phyloP scores from a whole-genome alignment of 2,113 vertebrate genomes.

The Ariopsis seemanni region DNA sequence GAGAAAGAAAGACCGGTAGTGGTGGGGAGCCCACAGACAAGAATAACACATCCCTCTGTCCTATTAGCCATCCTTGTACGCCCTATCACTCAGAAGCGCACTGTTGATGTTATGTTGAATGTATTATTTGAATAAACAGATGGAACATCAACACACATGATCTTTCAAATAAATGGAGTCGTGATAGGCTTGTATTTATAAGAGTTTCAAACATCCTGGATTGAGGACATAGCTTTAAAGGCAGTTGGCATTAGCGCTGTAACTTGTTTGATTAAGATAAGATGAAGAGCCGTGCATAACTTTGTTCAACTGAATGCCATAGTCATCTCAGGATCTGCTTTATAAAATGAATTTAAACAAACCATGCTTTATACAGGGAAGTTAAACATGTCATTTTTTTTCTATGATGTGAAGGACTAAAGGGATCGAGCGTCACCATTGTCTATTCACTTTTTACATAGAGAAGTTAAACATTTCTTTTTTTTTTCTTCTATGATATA shows the following conservation, averaged over 20 bases:
- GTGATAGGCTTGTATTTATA: conserved; percentile 60
- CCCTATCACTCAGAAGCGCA: conserved; percentile 45
- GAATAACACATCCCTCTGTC: conserved; percentile 49
- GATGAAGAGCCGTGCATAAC: conserved; percentile 22
- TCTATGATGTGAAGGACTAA: not conserved
- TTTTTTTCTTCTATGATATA: not conserved
- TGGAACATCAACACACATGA: conserved; percentile 56
- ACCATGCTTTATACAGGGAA: not conserved
- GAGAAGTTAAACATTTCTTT: not conserved
- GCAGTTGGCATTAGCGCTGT: conserved; percentile 47
- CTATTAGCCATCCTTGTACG: conserved; percentile 43
- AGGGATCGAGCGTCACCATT: conserved; percentile 5
- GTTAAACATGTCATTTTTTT: conserved; percentile 8
- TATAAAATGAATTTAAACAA: conserved; percentile 36
- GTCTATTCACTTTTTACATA: not conserved
- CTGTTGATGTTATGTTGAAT: conserved; percentile 56
- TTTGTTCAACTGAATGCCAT: conserved; percentile 24
- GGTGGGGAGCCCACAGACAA: conserved; percentile 12
- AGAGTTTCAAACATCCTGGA: conserved; percentile 65
- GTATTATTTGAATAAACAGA: conserved; percentile 65
- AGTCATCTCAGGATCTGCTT: conserved; percentile 33
- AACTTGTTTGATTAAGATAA: conserved; percentile 44
- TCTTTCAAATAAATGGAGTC: conserved; percentile 60
- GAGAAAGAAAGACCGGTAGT: not conserved
- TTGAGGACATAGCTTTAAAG: conserved; percentile 35